These are phyloP conservation scores for Chelmon rostratus DNA, from an alignment of 2,797 vertebrate species.

Conservation along the genomic window DNA sequence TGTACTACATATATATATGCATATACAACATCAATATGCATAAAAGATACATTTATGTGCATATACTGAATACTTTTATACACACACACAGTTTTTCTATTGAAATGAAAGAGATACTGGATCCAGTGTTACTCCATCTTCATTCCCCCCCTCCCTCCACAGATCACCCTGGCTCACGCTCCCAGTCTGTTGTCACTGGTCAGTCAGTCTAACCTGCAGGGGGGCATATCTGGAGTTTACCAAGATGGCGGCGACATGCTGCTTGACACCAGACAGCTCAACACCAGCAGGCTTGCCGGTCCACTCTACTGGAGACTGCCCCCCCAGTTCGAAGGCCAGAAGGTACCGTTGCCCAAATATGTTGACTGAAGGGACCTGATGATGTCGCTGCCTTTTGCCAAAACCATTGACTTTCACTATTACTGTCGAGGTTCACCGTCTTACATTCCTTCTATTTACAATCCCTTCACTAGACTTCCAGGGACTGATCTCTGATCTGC, in stretches of 20 bases:
- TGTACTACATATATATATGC: not conserved
- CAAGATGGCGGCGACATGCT: constrained; percentile 86
- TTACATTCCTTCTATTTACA: no score
- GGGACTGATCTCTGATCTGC: not conserved
- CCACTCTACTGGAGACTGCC: constrained; percentile 94
- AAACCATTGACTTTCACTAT: not conserved
- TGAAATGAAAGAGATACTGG: no score
- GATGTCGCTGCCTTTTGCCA: not conserved
- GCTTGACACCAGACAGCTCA: constrained; percentile 85
- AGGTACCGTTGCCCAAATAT: constrained; percentile 80
- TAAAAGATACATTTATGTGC: no score
- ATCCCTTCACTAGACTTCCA: constrained; percentile 5
- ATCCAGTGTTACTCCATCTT: no score
- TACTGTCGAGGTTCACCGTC: no score
- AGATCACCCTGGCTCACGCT: constrained; percentile 83
- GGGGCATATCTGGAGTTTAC: constrained; percentile 88
- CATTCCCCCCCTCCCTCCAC: not conserved
- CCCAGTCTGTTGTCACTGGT: constrained; percentile 86
- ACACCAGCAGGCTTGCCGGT: constrained; percentile 77
- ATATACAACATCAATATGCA: not conserved
- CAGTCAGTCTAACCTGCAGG: constrained; percentile 87
- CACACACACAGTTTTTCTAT: no score
- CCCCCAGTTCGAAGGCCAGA: constrained; percentile 86
- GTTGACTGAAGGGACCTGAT: not conserved
- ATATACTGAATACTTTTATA: no score